Base-by-base conservation (phyloP, 2,888 invertebrate genomes). In the Tiliacea aurago region DNA sequence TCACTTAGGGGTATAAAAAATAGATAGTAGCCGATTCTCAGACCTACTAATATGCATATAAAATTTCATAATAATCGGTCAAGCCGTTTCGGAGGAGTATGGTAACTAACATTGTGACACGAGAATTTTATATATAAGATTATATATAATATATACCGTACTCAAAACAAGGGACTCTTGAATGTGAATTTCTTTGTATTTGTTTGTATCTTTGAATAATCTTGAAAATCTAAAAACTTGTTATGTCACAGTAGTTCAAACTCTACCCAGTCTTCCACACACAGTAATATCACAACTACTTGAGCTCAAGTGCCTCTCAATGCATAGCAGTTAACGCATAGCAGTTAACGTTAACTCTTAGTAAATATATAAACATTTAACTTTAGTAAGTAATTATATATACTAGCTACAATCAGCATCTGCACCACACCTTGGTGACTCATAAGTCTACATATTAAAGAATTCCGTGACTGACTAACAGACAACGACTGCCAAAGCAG, bases 341-440 rank as follows among this genome's bases (percentile, higher is more conserved):
- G 43, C 56, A 63, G 65, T 65, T 65, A 64, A 61, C 37, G n/a
- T 53, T 49, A 56, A 49, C 49, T 65, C 65, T 70, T 10, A 58
- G 70, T 78, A 81, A 61, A 53, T 68, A 59, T 9, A 45, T 77
- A 64, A 81, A 81, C 68, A 78, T 78, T 73, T 81, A 65, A 58
- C 70, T 71, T 61, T 47, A 23, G 59, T 51, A 63, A 23, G 59
- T 51, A 67, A n/a, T 43, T 33, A 56, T 4, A 51, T n/a, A 28
- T 65, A 51, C 18, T 58, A 15, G 20, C 47, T 49, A 33, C 4
- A 41, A 20, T 55, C 45, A 53, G 47, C 47, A 55, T 58, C 23
- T 43, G 3, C 13, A 62, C 56, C 68, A 56, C 55, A 76, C 74
- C 65, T 73, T 20, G 10, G 5, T 73, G 74, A 73, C 23, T 73